These are phyloP conservation scores for Agriopis marginaria DNA, from an alignment of 2,888 invertebrate genomes.

Conservation along the genomic window DNA sequence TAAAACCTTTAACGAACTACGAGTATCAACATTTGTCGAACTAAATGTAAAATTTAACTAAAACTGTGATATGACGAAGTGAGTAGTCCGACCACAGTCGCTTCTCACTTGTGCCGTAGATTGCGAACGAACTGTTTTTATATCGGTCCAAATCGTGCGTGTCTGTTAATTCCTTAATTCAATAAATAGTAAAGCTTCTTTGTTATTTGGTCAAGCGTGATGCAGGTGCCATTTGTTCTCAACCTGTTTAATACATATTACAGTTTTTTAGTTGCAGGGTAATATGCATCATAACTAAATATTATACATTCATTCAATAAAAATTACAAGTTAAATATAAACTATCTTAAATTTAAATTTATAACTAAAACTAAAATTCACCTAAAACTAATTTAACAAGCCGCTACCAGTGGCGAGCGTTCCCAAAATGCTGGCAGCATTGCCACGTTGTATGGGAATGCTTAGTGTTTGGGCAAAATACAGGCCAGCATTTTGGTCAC, in stretches of 20 bases:
- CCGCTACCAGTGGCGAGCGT: too few relatives aligned
- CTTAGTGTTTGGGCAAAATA: too few relatives aligned
- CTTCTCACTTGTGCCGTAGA: conserved; percentile 81
- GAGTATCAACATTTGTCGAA: conserved; percentile 56
- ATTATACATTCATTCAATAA: too few relatives aligned
- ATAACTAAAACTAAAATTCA: too few relatives aligned
- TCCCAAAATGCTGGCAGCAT: too few relatives aligned
- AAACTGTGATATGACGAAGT: conserved; percentile 74
- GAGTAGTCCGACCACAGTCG: conserved; percentile 85
- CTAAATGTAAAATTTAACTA: conserved; percentile 41
- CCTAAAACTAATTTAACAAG: too few relatives aligned
- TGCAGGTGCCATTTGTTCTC: conserved; percentile 69
- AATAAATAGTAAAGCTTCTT: conserved; percentile 84
- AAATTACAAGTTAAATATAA: too few relatives aligned
- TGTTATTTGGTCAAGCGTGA: conserved; percentile 79
- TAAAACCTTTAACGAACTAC: conserved; percentile 45
- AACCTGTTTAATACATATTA: conserved; percentile 60
- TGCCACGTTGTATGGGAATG: too few relatives aligned
- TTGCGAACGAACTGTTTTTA: conserved; percentile 64
- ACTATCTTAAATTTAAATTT: too few relatives aligned
- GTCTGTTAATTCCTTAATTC: conserved; percentile 85
- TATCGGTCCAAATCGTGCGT: conserved; percentile 78
- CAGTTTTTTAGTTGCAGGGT: too few relatives aligned
- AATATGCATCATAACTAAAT: too few relatives aligned
- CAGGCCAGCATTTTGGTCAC: too few relatives aligned